Percentiles rank a stretch among this genome's conserved stretches.
Evolutionary conservation across 1,140 invertebrate species (phyloP).

Genomic region (Temnothorax curvispinosus): DNA sequence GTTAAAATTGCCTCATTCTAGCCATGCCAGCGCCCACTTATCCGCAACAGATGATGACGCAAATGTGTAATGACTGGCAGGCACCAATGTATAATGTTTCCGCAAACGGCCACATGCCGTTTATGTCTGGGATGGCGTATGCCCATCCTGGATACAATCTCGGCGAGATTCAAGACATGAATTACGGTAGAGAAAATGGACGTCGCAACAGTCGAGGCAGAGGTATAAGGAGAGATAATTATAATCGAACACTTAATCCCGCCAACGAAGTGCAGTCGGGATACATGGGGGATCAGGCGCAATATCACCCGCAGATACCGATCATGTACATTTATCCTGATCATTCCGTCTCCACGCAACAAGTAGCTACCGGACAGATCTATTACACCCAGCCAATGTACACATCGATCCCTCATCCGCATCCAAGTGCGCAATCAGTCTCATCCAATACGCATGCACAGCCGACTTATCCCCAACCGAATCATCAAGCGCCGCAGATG

Average conservation of each 20-base stretch:
- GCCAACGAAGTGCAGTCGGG: constrained; percentile 76
- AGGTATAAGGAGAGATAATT: constrained; percentile 73
- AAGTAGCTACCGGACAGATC: constrained; percentile 72
- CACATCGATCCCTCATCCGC: constrained; percentile 71
- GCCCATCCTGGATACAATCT: constrained; percentile 68
- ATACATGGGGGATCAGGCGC: constrained; percentile 74
- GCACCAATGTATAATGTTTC: constrained; percentile 72
- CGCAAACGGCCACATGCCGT: constrained; percentile 72
- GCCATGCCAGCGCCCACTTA: constrained; percentile 70
- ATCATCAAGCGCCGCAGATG: constrained; percentile 73
- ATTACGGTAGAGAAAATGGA: constrained; percentile 68
- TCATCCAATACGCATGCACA: constrained; percentile 62
- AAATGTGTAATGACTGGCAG: constrained; percentile 74
- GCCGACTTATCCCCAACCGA: constrained; percentile 65
- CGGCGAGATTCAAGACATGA: constrained; percentile 74
- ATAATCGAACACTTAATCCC: constrained; percentile 75
- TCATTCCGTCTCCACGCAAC: constrained; percentile 70
- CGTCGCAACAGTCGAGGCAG: constrained; percentile 74
- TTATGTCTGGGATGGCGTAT: constrained; percentile 70
- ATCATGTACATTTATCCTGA: constrained; percentile 69
- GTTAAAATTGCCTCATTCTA: constrained; percentile 25
- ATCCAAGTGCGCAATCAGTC: constrained; percentile 67
- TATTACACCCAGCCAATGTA: constrained; percentile 71
- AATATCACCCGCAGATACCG: constrained; percentile 69
- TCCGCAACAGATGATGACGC: constrained; percentile 68